Evolutionary conservation across 1,140 invertebrate species (phyloP).

Genomic region (Drosophila rhopaloa): DNA sequence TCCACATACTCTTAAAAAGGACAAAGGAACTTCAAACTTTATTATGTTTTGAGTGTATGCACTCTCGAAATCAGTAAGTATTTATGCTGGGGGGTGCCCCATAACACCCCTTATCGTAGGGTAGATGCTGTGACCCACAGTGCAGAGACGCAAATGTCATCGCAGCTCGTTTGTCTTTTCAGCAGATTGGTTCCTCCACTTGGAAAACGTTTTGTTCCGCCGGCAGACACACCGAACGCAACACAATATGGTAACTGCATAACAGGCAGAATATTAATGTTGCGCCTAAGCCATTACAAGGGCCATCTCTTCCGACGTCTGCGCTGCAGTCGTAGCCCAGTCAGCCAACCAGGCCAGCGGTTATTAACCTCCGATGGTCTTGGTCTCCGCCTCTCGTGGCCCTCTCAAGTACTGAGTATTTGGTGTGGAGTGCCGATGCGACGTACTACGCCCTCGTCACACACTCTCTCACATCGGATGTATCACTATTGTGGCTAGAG

Average conservation of each 20-base stretch:
- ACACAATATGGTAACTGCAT: slow-evolving; percentile 50
- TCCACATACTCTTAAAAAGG: background rate
- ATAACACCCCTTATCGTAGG: background rate
- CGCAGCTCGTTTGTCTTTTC: slow-evolving; percentile 50
- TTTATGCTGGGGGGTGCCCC: slow-evolving; percentile 3
- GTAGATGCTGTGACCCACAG: slow-evolving; percentile 8
- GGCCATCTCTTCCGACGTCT: slow-evolving; percentile 39
- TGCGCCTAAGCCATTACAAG: slow-evolving; percentile 51
- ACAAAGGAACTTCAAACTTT: background rate
- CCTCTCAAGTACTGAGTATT: slow-evolving; percentile 20
- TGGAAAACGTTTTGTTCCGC: slow-evolving; percentile 41
- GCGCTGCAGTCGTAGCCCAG: slow-evolving; percentile 37
- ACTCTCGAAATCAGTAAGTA: slow-evolving; percentile 1
- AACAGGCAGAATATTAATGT: slow-evolving; percentile 54
- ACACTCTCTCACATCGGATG: slow-evolving; percentile 5
- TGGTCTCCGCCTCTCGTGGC: background rate
- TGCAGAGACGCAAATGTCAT: slow-evolving; percentile 36
- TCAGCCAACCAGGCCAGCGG: slow-evolving; percentile 46
- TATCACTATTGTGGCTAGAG: slow-evolving; percentile 12
- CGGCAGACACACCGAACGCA: slow-evolving; percentile 20
- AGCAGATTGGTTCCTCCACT: slow-evolving; percentile 42
- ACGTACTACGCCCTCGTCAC: slow-evolving; percentile 37
- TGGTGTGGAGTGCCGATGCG: slow-evolving; percentile 22
- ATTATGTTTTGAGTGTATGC: background rate
- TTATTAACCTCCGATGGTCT: slow-evolving; percentile 42